Base-by-base conservation (phyloP, 1,140 invertebrate species). In the Papilio polytes region DNA sequence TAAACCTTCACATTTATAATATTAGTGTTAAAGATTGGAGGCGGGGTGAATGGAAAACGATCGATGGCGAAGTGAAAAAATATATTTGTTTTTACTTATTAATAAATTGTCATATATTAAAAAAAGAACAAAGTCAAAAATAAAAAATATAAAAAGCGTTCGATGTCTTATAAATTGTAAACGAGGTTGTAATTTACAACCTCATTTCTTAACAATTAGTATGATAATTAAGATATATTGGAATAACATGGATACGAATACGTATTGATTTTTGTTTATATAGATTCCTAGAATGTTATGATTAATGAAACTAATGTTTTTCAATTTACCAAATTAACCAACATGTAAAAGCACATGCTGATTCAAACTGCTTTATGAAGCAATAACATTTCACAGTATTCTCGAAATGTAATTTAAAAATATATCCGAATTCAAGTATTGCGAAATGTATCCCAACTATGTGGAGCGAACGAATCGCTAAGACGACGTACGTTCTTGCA, bases 351-450 rank as follows among this genome's bases (percentile, higher is more conserved):
- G 26, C 13, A 31, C 26, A 12, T 70, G 12, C 63, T 36, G 63
- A 70, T 31, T 70, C 13, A 36, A 70, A 70, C 63, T 13, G 6
- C 18, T 56, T 18, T 20, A 56, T 20, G 18, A 56, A 56, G 53
- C 18, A 56, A 56, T 56, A 56, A n/a, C 13, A 70, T 36, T 70
- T 70, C 26, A 15, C 26, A 70, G 12, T 70, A 70, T 70, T 70
- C 26, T 18, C 3, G 63, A 70, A 70, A 70, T 31, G 63, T 15
- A 70, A 70, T 70, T 18, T 36, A 31, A 31, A 70, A 31, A 70
- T 31, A 56, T 56, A 56, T 56, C 53, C 20, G 63, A 70, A 70
- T 70, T 15, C 74, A 51, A 74, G 44, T 74, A 74, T 74, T 48
- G 74, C n/a, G 22, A 51, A 51, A 74, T 74, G 20, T 59, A 78